Conservation (phyloP, 2,888 invertebrate species). For the Corythucha ciliata region DNA sequence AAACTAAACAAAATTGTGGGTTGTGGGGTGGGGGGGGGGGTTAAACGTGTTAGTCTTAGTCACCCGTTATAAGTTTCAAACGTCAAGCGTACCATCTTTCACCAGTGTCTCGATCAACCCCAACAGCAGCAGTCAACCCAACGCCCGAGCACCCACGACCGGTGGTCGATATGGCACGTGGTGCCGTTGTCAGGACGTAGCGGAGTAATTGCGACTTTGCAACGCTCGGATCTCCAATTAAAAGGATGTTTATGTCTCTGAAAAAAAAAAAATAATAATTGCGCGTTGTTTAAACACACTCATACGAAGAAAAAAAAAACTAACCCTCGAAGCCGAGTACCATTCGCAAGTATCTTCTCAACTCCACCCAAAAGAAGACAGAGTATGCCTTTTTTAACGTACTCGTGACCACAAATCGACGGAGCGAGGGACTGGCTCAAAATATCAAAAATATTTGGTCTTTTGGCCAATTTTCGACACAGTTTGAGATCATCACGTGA, state of each 20-base stretch:
- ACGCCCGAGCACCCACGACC: conserved; percentile 97
- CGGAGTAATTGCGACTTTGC: conserved; percentile 94
- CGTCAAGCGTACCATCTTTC: conserved; percentile 51
- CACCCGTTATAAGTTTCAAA: neutral
- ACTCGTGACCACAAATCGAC: conserved; percentile 94
- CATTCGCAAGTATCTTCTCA: conserved; percentile 87
- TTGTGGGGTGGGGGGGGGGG: neutral
- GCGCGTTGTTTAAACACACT: conserved; percentile 9
- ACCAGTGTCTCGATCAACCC: conserved; percentile 89
- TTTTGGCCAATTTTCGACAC: conserved; percentile 71
- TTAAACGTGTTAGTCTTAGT: neutral
- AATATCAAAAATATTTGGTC: conserved; percentile 76
- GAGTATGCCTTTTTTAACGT: conserved; percentile 90
- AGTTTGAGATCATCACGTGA: conserved; percentile 78
- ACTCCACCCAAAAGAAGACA: conserved; percentile 90
- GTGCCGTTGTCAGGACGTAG: conserved; percentile 89
- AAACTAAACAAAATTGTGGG: conserved; percentile 46
- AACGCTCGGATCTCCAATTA: conserved; percentile 98
- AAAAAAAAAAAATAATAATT: conserved; percentile 15
- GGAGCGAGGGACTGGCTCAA: conserved; percentile 90
- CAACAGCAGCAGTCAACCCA: conserved; percentile 96
- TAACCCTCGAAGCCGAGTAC: conserved; percentile 80
- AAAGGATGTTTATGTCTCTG: conserved; percentile 74
- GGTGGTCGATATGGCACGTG: conserved; percentile 92
- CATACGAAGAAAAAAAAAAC: no score